Evolutionary conservation across 2,113 vertebrate genomes (phyloP).

Genomic region (human): GRCh38 chr5:8670501-8671000

Average conservation of each 20-base stretch:
- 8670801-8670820: not conserved
- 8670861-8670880: not conserved
- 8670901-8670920: not conserved
- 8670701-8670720: not conserved
- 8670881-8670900: not conserved
- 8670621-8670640: not conserved
- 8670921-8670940: not conserved
- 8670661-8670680: conserved; percentile 19
- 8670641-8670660: conserved; percentile 15
- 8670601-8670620: not conserved
- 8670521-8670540: not conserved
- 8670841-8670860: not conserved
- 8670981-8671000: not conserved
- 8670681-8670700: not conserved
- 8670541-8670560: not conserved
- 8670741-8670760: not conserved
- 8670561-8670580: not conserved
- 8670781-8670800: not conserved
- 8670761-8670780: not conserved
- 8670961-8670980: not conserved
- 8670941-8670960: not conserved
- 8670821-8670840: not conserved
- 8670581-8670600: not conserved
- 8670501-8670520: conserved; percentile 22
- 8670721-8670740: not conserved